These are phyloP conservation scores for Gobio occitaniae DNA, from an alignment of 2,797 vertebrate species.

Conservation along the genomic window DNA sequence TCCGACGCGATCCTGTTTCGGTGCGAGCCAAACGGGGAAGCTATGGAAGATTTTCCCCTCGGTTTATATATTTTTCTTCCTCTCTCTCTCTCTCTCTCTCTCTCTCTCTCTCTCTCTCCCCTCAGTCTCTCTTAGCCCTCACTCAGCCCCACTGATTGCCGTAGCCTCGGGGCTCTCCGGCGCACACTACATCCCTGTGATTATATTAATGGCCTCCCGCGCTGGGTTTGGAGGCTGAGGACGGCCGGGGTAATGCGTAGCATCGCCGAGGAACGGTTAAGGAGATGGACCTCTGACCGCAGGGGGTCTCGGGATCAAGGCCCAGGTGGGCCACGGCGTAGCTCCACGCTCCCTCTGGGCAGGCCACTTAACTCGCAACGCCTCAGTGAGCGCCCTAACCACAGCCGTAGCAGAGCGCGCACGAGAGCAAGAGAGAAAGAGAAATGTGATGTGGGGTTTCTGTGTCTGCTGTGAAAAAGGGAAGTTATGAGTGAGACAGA, in stretches of 20 bases:
- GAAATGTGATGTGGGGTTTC: slow-evolving; percentile 49
- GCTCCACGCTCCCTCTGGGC: slow-evolving; percentile 47
- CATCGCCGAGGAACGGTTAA: slow-evolving; percentile 51
- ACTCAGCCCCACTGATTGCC: slow-evolving; percentile 72
- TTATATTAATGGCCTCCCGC: slow-evolving; percentile 75
- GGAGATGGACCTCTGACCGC: slow-evolving; percentile 61
- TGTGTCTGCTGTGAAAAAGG: slow-evolving; percentile 53
- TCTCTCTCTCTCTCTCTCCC: slow-evolving; percentile 43
- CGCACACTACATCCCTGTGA: slow-evolving; percentile 77
- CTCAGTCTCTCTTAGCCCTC: slow-evolving; percentile 46
- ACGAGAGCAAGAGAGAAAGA: slow-evolving; percentile 34
- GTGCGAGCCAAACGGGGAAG: slow-evolving; percentile 59
- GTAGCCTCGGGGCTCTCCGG: slow-evolving; percentile 70
- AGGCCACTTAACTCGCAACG: slow-evolving; percentile 58
- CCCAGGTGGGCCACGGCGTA: slow-evolving; percentile 51
- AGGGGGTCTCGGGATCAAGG: slow-evolving; percentile 57
- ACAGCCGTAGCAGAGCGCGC: slow-evolving; percentile 4
- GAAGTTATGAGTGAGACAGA: slow-evolving; percentile 61
- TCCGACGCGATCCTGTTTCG: slow-evolving; percentile 61
- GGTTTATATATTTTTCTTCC: slow-evolving; percentile 64
- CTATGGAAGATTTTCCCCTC: slow-evolving; percentile 67
- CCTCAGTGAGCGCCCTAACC: slow-evolving; percentile 53
- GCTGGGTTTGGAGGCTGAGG: slow-evolving; percentile 61
- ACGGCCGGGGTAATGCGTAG: slow-evolving; percentile 53
- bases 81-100: slow-evolving; percentile 45